These are phyloP conservation scores for Pseudopodoces humilis DNA, from an alignment of 2,113 vertebrate genomes.

Conservation along the genomic window DNA sequence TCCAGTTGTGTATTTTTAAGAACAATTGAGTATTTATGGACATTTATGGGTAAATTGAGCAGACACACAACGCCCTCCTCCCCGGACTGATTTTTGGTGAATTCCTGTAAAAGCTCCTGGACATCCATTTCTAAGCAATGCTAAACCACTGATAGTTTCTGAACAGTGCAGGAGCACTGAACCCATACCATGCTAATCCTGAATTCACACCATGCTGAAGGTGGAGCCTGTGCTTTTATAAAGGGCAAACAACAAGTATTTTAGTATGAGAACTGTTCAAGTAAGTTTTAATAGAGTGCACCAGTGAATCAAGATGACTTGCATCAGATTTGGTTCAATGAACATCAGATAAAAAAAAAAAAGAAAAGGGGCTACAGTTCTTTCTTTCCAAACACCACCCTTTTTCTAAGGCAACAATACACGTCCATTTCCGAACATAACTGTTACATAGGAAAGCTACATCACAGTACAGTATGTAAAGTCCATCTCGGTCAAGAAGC, in stretches of 20 bases:
- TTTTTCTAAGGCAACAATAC: slow-evolving; percentile 83
- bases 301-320: slow-evolving; percentile 81
- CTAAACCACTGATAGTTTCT: not conserved
- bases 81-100: not conserved
- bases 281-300: slow-evolving; percentile 90
- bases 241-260: slow-evolving; percentile 73
- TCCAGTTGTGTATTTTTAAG: not conserved
- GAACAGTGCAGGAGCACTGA: not conserved
- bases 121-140: not conserved
- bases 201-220: not conserved
- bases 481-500: slow-evolving; percentile 68
- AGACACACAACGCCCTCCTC: not conserved
- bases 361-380: slow-evolving; percentile 68
- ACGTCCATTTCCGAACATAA: slow-evolving; percentile 77
- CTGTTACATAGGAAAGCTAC: slow-evolving; percentile 80
- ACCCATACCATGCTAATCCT: not conserved
- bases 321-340: slow-evolving; percentile 75
- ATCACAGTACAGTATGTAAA: slow-evolving; percentile 77
- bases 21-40: fast-evolving
- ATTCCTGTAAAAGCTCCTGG: not conserved
- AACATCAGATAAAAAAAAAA: slow-evolving; percentile 67
- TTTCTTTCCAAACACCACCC: slow-evolving; percentile 73
- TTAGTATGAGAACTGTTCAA: slow-evolving; percentile 84
- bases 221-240: not conserved
- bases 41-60: not conserved